Percentiles rank a stretch among this genome's conserved stretches.
Conservation (phyloP, 2,888 invertebrate genomes). For the Lamellibrachia satsuma region DNA sequence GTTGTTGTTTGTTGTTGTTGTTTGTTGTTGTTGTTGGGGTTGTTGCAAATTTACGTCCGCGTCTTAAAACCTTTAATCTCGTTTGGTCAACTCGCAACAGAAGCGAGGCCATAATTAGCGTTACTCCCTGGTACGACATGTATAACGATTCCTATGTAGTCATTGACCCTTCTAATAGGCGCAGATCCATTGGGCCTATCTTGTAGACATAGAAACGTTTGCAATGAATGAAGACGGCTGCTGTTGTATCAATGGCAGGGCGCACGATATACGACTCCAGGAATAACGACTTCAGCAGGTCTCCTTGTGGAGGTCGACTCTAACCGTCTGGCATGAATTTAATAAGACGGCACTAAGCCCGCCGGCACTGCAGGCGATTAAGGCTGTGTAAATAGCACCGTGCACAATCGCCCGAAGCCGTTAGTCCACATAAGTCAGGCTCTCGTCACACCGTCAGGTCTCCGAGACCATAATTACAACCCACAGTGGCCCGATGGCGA, state of each 20-base stretch:
- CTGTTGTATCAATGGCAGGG: neutral
- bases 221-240: neutral
- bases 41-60: neutral
- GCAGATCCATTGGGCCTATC: neutral
- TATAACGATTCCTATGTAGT: neutral
- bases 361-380: neutral
- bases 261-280: neutral
- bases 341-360: neutral
- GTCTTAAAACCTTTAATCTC: neutral
- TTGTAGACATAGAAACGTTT: neutral
- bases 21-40: neutral
- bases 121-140: neutral
- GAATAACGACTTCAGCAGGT: neutral
- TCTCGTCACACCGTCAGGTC: neutral
- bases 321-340: neutral
- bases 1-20: neutral
- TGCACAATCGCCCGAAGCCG: neutral
- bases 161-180: neutral
- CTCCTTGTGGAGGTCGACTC: neutral
- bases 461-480: neutral
- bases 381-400: neutral
- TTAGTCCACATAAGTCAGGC: neutral
- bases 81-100: neutral
- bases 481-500: neutral
- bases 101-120: neutral